Evolutionary conservation across 2,888 invertebrate species (phyloP).

Genomic region (Sinopyrophorus schimmeli): DNA sequence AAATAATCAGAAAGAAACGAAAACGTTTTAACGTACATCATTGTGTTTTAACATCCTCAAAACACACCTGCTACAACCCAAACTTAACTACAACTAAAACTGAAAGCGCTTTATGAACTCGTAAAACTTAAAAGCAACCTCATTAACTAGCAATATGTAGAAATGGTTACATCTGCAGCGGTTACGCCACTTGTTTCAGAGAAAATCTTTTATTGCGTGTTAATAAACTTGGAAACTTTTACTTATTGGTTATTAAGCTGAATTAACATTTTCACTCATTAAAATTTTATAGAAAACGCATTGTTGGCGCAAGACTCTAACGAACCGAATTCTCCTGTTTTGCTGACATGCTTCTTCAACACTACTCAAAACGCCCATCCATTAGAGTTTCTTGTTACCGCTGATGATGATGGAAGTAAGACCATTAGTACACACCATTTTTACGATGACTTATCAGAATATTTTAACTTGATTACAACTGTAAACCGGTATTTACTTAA

Average conservation of each 20-base stretch:
- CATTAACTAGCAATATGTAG: conserved; percentile 23
- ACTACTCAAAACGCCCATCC: conserved; percentile 36
- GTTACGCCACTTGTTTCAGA: conserved; percentile 16
- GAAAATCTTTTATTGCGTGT: conserved; percentile 6
- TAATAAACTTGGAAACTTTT: conserved; percentile 3
- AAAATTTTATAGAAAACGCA: conserved; percentile 17
- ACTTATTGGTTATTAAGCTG: conserved; percentile 12
- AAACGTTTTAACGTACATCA: too few species aligned
- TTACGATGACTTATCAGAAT: too few species aligned
- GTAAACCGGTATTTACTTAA: too few species aligned
- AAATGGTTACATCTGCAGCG: conserved; percentile 25
- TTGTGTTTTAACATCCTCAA: conserved; percentile 19
- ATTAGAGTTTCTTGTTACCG: conserved; percentile 36
- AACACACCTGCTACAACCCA: conserved; percentile 27
- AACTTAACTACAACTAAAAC: conserved; percentile 30
- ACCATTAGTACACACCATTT: conserved; percentile 39
- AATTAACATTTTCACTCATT: conserved; percentile 22
- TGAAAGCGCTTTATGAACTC: conserved; percentile 30
- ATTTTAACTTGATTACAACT: too few species aligned
- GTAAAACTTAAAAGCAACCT: conserved; percentile 33
- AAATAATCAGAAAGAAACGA: too few species aligned
- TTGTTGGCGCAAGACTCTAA: conserved; percentile 34
- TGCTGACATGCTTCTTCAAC: conserved; percentile 38
- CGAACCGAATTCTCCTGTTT: conserved; percentile 38
- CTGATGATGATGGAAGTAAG: conserved; percentile 33